Percentiles rank a stretch among this genome's conserved stretches.
phyloP scores from a whole-genome alignment of 1,140 invertebrate genomes.

The Magallana ariakensis region DNA sequence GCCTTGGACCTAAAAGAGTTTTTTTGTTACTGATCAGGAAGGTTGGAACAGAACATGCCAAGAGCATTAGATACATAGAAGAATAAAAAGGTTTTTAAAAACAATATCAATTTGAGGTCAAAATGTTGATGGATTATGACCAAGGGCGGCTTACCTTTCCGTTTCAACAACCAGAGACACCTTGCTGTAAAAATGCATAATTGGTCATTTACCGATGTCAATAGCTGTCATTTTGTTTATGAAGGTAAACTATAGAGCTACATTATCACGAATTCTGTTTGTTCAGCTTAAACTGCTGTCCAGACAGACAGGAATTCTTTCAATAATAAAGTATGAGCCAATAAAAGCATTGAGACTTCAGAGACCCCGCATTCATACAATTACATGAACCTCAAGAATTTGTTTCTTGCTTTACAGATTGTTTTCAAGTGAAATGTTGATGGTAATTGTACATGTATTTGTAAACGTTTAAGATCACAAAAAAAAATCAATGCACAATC shows the following conservation, averaged over 20 bases:
- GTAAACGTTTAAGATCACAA: neutral
- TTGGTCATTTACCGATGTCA: neutral
- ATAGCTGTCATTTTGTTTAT: neutral
- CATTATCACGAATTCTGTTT: neutral
- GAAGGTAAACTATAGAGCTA: neutral
- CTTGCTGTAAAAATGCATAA: constrained; percentile 26
- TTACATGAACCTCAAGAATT: too few species aligned
- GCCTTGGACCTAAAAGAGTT: constrained; percentile 68
- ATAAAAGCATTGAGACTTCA: too few species aligned
- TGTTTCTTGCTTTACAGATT: too few species aligned
- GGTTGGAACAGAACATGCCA: neutral
- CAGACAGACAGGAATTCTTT: too few species aligned
- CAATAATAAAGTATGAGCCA: too few species aligned
- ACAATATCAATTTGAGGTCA: constrained; percentile 19
- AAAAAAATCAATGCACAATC: neutral
- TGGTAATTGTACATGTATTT: too few species aligned
- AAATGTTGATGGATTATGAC: constrained; percentile 4
- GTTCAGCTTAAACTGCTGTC: neutral
- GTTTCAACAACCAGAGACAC: constrained; percentile 22
- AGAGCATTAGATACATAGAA: neutral
- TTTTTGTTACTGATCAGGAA: constrained; percentile 6
- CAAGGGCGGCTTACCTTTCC: neutral
- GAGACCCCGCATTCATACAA: too few species aligned
- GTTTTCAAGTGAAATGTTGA: too few species aligned
- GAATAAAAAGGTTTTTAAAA: neutral